phyloP scores from a whole-genome alignment of 2,113 vertebrate species.

The Amphiprion ocellaris region DNA sequence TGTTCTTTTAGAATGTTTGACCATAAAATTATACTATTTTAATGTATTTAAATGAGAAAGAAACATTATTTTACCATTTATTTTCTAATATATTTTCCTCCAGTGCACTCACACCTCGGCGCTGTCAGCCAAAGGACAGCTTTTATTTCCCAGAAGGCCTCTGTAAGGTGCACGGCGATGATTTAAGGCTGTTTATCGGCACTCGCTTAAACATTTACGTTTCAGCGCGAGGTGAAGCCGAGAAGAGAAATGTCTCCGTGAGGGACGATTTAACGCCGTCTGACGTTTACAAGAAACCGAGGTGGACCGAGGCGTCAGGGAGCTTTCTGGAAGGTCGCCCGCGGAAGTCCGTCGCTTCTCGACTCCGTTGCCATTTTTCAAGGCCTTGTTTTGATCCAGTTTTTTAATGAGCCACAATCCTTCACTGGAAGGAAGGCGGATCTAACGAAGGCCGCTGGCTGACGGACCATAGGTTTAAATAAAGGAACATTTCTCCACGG shows the following conservation, averaged over 20 bases:
- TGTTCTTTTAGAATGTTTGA: too few relatives aligned
- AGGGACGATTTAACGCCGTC: slow-evolving; percentile 59
- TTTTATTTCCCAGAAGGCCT: slow-evolving; percentile 75
- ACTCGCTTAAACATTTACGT: slow-evolving; percentile 83
- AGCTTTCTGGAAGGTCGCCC: neutral
- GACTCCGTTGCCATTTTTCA: slow-evolving; percentile 45
- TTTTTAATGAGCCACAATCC: slow-evolving; percentile 71
- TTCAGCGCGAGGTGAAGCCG: slow-evolving; percentile 77
- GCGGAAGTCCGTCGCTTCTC: slow-evolving; percentile 17
- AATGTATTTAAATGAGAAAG: too few relatives aligned
- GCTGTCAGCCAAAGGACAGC: slow-evolving; percentile 58
- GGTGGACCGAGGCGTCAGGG: slow-evolving; percentile 46
- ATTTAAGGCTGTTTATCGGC: slow-evolving; percentile 80
- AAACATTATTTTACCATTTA: too few relatives aligned
- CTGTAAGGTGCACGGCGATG: slow-evolving; percentile 70
- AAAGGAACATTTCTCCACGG: slow-evolving; percentile 49
- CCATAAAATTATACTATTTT: too few relatives aligned
- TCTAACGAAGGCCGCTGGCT: slow-evolving; percentile 50
- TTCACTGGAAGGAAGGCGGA: slow-evolving; percentile 69
- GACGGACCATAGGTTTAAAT: slow-evolving; percentile 77
- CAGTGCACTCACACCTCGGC: neutral
- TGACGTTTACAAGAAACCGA: slow-evolving; percentile 70
- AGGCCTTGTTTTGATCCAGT: slow-evolving; percentile 73
- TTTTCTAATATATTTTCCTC: too few relatives aligned
- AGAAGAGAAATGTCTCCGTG: slow-evolving; percentile 64